Percentiles rank a stretch among this genome's conserved stretches.
Evolutionary conservation across 2,797 vertebrate genomes (phyloP).

Genomic region (Melopsittacus undulatus): DNA sequence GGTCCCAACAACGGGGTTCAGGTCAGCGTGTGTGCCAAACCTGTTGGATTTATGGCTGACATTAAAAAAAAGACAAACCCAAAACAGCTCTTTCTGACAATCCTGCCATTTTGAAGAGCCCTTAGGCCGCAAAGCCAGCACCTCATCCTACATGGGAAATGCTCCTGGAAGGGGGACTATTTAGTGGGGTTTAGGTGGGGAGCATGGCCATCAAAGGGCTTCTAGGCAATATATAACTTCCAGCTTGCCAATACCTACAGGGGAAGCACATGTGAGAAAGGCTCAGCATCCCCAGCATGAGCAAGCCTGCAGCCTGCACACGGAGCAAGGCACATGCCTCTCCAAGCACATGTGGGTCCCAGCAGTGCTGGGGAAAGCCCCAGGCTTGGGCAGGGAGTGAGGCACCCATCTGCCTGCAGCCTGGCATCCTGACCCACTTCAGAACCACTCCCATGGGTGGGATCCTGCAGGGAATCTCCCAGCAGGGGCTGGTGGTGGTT

Average conservation of each 20-base stretch:
- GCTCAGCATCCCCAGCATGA: not conserved
- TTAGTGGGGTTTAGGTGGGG: not conserved
- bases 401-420: not conserved
- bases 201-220: not conserved
- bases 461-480: not conserved
- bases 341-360: not conserved
- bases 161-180: not conserved
- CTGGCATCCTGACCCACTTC: not conserved
- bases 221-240: not conserved
- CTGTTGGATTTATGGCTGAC: not conserved
- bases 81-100: not conserved
- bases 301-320: not conserved
- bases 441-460: fast-evolving
- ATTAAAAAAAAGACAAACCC: fast-evolving
- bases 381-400: fast-evolving
- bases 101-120: not conserved
- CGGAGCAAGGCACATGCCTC: fast-evolving
- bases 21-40: not conserved
- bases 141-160: not conserved
- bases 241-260: not conserved
- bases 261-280: not conserved
- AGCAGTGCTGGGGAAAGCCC: not conserved
- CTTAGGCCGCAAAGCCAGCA: not conserved
- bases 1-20: fast-evolving
- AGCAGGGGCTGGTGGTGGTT: not conserved